Percentiles rank a stretch among this genome's conserved stretches.
phyloP scores from a whole-genome alignment of 64 coral and sea anemone genomes.

The Actinia tenebrosa region DNA sequence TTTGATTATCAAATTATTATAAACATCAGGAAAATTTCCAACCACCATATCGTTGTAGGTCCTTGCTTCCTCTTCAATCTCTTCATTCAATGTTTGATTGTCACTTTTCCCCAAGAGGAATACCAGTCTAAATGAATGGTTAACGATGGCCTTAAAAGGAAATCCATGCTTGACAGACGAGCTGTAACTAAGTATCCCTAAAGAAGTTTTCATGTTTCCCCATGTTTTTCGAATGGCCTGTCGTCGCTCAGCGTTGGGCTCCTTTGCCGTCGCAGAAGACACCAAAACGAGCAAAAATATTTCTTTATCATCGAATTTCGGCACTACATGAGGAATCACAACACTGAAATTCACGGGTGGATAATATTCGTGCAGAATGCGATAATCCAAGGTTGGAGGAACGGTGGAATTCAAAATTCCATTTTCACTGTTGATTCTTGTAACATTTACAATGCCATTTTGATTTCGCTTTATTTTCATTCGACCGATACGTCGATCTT shows the following conservation, averaged over 20 bases:
- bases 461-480: not conserved
- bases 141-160: slow-evolving; percentile 2
- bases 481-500: not conserved
- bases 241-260: not conserved
- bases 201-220: not conserved
- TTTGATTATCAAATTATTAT: slow-evolving; percentile 4
- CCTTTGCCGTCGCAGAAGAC: not conserved
- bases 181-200: not conserved
- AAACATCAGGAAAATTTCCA: slow-evolving; percentile 10
- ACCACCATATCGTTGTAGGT: slow-evolving; percentile 4
- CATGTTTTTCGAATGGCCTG: slow-evolving; percentile 4
- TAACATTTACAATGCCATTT: not conserved
- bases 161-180: slow-evolving; percentile 3
- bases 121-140: slow-evolving; percentile 1
- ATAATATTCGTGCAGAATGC: not conserved
- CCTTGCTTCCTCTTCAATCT: slow-evolving; percentile 19
- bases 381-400: slow-evolving; percentile 2
- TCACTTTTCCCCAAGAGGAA: slow-evolving; percentile 7
- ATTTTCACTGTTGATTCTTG: not conserved
- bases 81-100: slow-evolving; percentile 5
- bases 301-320: not conserved
- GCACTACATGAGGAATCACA: not conserved
- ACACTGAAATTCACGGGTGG: not conserved
- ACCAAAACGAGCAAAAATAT: slow-evolving; percentile 6
- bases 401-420: not conserved